A percentile compares a stretch with the other conserved stretches of the same genome.
phyloP scores from a whole-genome alignment of 1,140 invertebrate species.

The Drosophila athabasca region DNA sequence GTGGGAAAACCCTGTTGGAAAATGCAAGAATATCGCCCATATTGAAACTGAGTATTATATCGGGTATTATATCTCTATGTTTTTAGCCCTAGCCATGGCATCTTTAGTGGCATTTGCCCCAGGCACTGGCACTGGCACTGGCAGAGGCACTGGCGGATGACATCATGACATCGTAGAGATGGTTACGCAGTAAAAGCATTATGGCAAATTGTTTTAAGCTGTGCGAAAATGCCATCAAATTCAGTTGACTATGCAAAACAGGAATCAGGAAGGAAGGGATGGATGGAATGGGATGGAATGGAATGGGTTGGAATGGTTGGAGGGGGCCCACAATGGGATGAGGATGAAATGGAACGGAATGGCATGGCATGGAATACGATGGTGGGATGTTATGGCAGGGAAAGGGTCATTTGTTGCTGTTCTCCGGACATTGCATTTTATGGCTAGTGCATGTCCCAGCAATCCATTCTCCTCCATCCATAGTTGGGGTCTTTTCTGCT shows the following conservation, averaged over 20 bases:
- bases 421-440: conserved; percentile 72
- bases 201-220: conserved; percentile 81
- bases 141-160: conserved; percentile 30
- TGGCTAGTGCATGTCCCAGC: conserved; percentile 73
- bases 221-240: conserved; percentile 80
- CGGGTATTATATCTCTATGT: no score
- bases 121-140: no score
- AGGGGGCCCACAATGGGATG: not conserved
- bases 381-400: not conserved
- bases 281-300: not conserved
- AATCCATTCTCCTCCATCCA: conserved; percentile 23
- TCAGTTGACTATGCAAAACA: conserved; percentile 80
- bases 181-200: conserved; percentile 70
- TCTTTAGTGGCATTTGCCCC: conserved; percentile 10
- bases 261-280: conserved; percentile 3
- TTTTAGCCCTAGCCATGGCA: conserved; percentile 19
- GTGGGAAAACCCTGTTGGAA: no score
- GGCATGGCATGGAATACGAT: not conserved
- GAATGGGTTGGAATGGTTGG: not conserved
- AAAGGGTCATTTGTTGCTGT: conserved; percentile 63
- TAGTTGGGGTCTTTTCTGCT: conserved; percentile 58
- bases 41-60: no score
- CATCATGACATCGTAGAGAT: conserved; percentile 54
- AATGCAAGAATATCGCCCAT: no score
- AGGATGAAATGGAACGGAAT: not conserved